Base-by-base conservation (phyloP, 2,888 invertebrate species). In the Ernsta delagoae region DNA sequence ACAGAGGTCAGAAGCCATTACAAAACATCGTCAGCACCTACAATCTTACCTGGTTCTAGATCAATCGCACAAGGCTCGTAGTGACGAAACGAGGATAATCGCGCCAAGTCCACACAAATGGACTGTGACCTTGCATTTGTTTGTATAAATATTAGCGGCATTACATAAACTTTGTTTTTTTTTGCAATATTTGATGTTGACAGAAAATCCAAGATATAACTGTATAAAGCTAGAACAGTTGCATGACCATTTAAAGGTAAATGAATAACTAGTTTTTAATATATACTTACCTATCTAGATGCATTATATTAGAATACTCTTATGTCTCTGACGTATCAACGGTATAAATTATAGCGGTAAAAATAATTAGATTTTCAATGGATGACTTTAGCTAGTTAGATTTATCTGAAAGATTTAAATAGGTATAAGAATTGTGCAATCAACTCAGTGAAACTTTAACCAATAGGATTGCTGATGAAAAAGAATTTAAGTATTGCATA, bases 21-120 rank as follows among this genome's bases (percentile, higher is more conserved):
- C 48, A 48, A 12, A 12, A 48, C 12, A 16, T 16, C 16, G 16
- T 16, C 16, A 16, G 16, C 16, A 16, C 16, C 16, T 16, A 16
- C 16, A 16, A 16, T 16, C 16, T 16, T 16, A 16, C 16, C 16
- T 16, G 7, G 2, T 9, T 45, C n/a, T n/a, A 45, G n/a, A 45
- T 48, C 48, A 12, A 48, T 12, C 48, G 5, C 48, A 48, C 48
- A 48, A 48, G 12, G 12, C 12, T 12, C 6, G 48, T 45, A n/a
- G 48, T 50, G 50, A 16, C 50, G 16, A 50, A 50, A 50, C 50
- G 16, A 50, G 50, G 16, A 50, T 50, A 50, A 50, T 50, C 12
- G 16, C 50, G 16, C 16, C 50, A 50, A 50, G 50, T 50, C 50
- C 50, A 24, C 50, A 16, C 16, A 50, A 16, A 50, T 5, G 50